Evolutionary conservation across 2,113 vertebrate species (phyloP).

Genomic region (Chionomys nivalis): DNA sequence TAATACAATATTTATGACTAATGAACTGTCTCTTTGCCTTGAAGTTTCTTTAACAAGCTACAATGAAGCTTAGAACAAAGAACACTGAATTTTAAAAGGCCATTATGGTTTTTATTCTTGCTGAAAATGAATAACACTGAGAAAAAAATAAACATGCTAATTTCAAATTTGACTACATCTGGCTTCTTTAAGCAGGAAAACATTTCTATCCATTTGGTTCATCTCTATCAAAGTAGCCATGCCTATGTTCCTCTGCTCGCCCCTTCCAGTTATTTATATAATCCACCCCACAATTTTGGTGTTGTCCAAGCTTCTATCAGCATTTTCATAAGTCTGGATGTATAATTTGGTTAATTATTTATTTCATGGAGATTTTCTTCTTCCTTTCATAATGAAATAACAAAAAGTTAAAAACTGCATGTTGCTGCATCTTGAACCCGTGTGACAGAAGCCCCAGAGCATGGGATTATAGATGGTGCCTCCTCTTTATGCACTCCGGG

Average conservation of each 20-base stretch:
- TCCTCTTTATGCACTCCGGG: not conserved
- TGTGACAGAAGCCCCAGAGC: slow-evolving; percentile 25
- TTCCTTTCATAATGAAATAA: not conserved
- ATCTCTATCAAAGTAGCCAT: not conserved
- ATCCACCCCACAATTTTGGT: not conserved
- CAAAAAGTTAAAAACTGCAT: not conserved
- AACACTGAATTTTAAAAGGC: not conserved
- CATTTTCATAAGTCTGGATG: not conserved
- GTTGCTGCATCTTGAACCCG: not conserved
- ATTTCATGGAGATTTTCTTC: not conserved
- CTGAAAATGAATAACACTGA: not conserved
- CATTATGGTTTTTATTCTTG: not conserved
- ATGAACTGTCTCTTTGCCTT: not conserved
- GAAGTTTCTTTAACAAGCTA: slow-evolving; percentile 9
- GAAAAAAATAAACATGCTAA: not conserved
- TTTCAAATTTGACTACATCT: not conserved
- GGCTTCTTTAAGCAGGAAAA: not conserved
- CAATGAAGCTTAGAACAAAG: slow-evolving; percentile 14
- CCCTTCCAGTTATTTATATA: not conserved
- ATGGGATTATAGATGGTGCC: slow-evolving; percentile 6
- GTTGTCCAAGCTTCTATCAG: not conserved
- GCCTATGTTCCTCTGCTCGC: not conserved
- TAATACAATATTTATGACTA: not conserved
- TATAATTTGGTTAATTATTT: not conserved
- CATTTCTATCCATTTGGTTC: not conserved